Evolutionary conservation across 2,113 vertebrate genomes (phyloP).

Genomic region (Xenus cinereus): DNA sequence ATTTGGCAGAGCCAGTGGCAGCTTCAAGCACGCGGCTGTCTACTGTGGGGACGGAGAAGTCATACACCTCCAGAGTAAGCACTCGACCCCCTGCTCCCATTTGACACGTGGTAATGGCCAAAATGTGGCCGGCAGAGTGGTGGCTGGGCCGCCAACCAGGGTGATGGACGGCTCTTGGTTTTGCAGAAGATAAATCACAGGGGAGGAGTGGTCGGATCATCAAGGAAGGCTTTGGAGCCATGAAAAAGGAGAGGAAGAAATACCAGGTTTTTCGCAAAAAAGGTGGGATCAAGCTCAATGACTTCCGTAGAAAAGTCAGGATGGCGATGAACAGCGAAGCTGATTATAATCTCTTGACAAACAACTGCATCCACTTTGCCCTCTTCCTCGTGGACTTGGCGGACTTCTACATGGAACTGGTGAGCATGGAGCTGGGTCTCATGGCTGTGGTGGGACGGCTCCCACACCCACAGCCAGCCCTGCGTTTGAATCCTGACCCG

Average conservation of each 20-base stretch:
- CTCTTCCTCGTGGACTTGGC: not conserved
- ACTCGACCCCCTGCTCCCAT: rapidly evolving
- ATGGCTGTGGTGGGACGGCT: rapidly evolving
- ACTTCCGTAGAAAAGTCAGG: rapidly evolving
- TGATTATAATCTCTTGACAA: rapidly evolving
- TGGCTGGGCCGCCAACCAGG: not conserved
- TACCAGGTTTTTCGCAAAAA: not conserved
- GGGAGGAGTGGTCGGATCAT: rapidly evolving
- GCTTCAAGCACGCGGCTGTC: rapidly evolving
- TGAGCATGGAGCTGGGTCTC: not conserved
- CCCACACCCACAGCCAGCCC: not conserved
- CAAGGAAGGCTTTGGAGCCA: not conserved
- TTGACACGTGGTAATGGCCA: rapidly evolving
- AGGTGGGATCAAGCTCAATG: rapidly evolving
- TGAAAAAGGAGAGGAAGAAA: not conserved
- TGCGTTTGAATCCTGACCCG: not conserved
- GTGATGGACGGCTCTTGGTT: rapidly evolving
- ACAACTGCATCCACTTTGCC: not conserved
- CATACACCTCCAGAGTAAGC: not conserved
- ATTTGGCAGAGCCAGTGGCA: rapidly evolving
- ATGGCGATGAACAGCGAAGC: not conserved
- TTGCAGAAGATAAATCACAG: not conserved
- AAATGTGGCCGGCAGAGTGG: rapidly evolving
- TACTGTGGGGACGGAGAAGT: not conserved
- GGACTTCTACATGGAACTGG: rapidly evolving